Conservation (phyloP, 2,113 vertebrate genomes). For the Nipponia nippon region DNA sequence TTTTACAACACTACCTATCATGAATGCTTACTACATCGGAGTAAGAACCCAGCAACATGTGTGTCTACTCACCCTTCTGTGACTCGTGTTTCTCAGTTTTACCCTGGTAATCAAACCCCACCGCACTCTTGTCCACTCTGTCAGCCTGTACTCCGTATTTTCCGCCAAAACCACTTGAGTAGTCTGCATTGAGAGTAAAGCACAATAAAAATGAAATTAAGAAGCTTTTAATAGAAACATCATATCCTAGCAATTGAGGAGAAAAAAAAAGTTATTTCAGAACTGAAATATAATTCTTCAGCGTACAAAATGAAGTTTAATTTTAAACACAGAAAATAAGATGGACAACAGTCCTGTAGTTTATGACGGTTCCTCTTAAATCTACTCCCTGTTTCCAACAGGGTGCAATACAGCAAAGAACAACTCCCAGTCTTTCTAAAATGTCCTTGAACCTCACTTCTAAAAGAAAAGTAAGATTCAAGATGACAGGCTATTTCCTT, state of each 20-base stretch:
- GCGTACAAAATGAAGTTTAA: neutral
- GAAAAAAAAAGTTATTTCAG: neutral
- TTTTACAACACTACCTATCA: neutral
- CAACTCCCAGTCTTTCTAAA: neutral
- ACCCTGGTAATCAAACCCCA: slow-evolving; percentile 94
- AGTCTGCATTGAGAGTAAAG: slow-evolving; percentile 75
- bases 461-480: neutral
- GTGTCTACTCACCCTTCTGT: slow-evolving; percentile 83
- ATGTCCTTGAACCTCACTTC: neutral
- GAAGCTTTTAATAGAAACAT: neutral
- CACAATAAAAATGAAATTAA: neutral
- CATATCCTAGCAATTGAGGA: neutral
- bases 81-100: slow-evolving; percentile 93
- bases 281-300: neutral
- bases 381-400: neutral
- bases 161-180: slow-evolving; percentile 89
- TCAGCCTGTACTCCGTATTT: slow-evolving; percentile 91
- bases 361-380: neutral
- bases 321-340: neutral
- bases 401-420: neutral
- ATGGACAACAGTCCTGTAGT: neutral
- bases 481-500: rapidly evolving
- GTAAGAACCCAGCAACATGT: neutral
- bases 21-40: neutral
- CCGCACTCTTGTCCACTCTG: slow-evolving; percentile 92